Percentiles rank a stretch among this genome's conserved stretches.
Conservation (phyloP, 2,888 invertebrate species). For the Drosophila cracens region DNA sequence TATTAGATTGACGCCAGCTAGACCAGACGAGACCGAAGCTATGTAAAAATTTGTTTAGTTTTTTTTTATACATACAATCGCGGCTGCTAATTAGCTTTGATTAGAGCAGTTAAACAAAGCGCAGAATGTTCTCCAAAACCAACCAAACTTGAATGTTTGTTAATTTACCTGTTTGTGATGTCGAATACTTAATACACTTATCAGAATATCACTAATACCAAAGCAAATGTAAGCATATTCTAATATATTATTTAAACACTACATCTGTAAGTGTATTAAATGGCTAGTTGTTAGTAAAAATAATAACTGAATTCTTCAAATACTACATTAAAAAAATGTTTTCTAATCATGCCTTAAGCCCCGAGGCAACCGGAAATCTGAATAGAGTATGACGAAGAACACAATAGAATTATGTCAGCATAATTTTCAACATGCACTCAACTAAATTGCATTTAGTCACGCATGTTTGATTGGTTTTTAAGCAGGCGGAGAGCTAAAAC, state of each 20-base stretch:
- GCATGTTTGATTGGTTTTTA: conserved; percentile 71
- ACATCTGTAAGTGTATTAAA: neutral
- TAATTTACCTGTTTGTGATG: neutral
- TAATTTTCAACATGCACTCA: conserved; percentile 63
- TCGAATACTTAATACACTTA: neutral
- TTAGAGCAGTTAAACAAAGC: conserved; percentile 51
- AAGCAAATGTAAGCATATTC: neutral
- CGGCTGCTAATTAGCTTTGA: conserved; percentile 67
- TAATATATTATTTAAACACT: neutral
- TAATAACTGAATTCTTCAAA: conserved; percentile 7
- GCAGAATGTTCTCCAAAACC: conserved; percentile 13
- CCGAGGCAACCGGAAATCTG: conserved; percentile 59
- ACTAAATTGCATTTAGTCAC: conserved; percentile 69
- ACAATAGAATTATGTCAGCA: conserved; percentile 65
- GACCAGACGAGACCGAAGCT: conserved; percentile 34
- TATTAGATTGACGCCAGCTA: conserved; percentile 67
- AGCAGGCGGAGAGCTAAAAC: conserved; percentile 17
- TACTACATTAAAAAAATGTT: conserved; percentile 14
- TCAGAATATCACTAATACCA: neutral
- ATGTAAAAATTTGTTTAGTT: conserved; percentile 44
- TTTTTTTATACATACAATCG: conserved; percentile 41
- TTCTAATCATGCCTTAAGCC: conserved; percentile 31
- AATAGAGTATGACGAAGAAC: conserved; percentile 21
- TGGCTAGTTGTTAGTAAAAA: neutral
- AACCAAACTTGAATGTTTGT: conserved; percentile 1